Conservation (phyloP, 2,113 vertebrate species). For the Gasterosteus aculeatus region DNA sequence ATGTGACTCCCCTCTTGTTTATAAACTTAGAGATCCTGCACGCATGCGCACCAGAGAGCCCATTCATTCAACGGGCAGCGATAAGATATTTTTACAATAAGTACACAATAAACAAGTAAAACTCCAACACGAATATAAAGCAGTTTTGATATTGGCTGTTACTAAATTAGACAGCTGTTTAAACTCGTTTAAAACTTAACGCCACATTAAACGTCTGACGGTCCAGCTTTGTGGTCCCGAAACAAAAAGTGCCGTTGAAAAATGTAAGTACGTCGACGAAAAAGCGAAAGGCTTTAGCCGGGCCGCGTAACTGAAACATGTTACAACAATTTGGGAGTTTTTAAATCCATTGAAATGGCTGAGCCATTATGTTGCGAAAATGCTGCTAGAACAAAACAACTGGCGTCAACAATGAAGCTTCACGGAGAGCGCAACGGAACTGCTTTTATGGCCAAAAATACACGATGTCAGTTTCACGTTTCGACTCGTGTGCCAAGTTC, state of each 20-base stretch:
- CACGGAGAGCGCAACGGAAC: conserved; percentile 36
- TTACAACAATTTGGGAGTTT: too few species aligned
- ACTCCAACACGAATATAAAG: neutral
- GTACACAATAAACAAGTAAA: neutral
- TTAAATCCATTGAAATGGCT: neutral
- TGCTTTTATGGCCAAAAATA: neutral
- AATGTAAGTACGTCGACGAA: conserved; percentile 36
- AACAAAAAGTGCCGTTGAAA: conserved; percentile 31
- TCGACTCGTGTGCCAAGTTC: neutral
- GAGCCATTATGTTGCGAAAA: conserved; percentile 50
- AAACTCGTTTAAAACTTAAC: too few species aligned
- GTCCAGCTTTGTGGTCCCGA: conserved; percentile 14
- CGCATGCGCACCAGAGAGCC: conserved; percentile 87
- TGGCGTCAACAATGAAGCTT: conserved; percentile 72
- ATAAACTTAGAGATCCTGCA: conserved; percentile 80
- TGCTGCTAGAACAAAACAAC: conserved; percentile 57
- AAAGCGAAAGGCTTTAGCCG: neutral
- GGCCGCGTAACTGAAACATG: too few species aligned
- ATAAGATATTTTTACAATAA: conserved; percentile 23
- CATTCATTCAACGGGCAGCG: conserved; percentile 90
- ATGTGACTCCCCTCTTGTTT: conserved; percentile 89
- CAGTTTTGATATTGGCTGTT: too few species aligned
- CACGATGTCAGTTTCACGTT: conserved; percentile 50
- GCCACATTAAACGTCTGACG: conserved; percentile 2
- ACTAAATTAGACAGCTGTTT: neutral